Base-by-base conservation (phyloP, 2,797 vertebrate species). In the Bucorvus abyssinicus region DNA sequence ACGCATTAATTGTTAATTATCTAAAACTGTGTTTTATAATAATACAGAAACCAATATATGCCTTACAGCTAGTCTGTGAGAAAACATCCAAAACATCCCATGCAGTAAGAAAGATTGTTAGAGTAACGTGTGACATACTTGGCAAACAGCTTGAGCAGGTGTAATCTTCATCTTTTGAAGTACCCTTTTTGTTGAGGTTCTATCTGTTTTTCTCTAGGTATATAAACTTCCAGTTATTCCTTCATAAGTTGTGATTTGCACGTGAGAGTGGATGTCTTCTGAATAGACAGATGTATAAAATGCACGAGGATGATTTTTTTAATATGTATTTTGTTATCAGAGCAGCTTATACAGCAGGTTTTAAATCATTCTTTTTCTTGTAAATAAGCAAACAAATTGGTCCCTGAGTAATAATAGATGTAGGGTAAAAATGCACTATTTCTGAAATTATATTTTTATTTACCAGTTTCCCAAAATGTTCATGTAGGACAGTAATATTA, bases 1-100 rank as follows among this genome's bases (percentile, higher is more conserved):
- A 75, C 47, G 75, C 47, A 70, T 94, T 96, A 96, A 96, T 91
- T 96, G 67, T 91, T 97, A 69, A 56, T 95, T 95, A 77, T 96
- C 59, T 94, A 74, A 86, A 93, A 42, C 38, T 93, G 76, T 91
- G 40, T 79, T 96, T 95, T 96, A 44, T 85, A 90, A 50, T 63
- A 83, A 87, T 69, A 84, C 57, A 93, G 89, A 97, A 95, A 56
- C 1, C 77, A 96, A 36, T 86, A n/a, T 84, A 78, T 96, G 42
- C 32, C 59, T 97, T 97, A 84, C 30, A 94, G 47, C 49, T 76
- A 94, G 65, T 80, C 68, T 95, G 75, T 76, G 57, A 84, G 50
- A 85, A 90, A 86, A 52, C 83, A 90, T 92, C 87, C 84, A 85
- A 90, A 86, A 52, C 83, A 90, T 92, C 87, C 84, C 75, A 73